Conservation (phyloP, 2,113 vertebrate species). For the Neofelis nebulosa region DNA sequence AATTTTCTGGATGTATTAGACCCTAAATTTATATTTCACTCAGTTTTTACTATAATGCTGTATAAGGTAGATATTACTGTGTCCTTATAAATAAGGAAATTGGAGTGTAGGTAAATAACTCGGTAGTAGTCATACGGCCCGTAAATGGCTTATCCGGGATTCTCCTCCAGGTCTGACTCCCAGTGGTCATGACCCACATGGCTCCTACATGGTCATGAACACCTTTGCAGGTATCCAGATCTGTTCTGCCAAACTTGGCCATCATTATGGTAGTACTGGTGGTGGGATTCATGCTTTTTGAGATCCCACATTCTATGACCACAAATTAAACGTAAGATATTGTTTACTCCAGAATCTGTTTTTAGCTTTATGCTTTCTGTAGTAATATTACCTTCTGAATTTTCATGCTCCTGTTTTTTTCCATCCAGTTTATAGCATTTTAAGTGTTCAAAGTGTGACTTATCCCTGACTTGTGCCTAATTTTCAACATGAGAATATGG, state of each 20-base stretch:
- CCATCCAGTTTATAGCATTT: not conserved
- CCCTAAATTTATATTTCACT: not conserved
- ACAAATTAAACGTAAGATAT: not conserved
- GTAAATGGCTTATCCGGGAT: not conserved
- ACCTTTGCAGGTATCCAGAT: not conserved
- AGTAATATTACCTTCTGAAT: not conserved
- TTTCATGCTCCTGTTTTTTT: not conserved
- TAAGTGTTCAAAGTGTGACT: not conserved
- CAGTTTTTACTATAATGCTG: not conserved
- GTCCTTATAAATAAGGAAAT: not conserved
- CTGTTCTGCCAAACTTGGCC: accelerated
- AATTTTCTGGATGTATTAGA: not conserved
- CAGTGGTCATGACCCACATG: too few species aligned
- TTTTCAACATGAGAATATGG: slow-evolving; percentile 15
- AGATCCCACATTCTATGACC: not conserved
- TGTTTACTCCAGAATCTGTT: not conserved
- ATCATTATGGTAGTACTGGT: accelerated
- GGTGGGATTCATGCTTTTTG: not conserved
- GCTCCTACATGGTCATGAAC: not conserved
- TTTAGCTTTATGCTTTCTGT: not conserved
- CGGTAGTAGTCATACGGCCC: not conserved
- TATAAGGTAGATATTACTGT: not conserved
- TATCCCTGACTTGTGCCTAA: not conserved
- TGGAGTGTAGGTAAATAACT: not conserved
- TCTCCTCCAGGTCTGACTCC: not conserved